Percentiles rank a stretch among this genome's conserved stretches.
phyloP scores from a whole-genome alignment of 2,797 vertebrate genomes.

The Odontamblyopus lacepedii region DNA sequence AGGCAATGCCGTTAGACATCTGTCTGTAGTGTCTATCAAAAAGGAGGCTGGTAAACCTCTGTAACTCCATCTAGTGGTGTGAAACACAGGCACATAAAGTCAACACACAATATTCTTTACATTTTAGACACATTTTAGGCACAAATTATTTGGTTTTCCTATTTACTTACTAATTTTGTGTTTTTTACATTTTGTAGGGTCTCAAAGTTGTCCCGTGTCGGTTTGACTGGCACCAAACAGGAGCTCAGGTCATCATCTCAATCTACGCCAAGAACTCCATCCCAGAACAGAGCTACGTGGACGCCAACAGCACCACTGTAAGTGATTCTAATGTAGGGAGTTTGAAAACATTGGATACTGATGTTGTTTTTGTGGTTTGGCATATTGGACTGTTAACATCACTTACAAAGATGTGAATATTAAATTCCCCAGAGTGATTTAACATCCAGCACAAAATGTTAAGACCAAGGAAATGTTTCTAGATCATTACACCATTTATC shows the following conservation, averaged over 20 bases:
- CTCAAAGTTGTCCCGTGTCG: conserved; percentile 91
- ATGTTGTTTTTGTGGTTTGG: too few species aligned
- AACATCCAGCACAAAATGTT: background rate
- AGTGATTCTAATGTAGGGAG: conserved; percentile 37
- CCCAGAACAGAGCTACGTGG: conserved; percentile 90
- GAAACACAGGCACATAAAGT: background rate
- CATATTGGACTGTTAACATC: too few species aligned
- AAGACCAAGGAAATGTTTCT: background rate
- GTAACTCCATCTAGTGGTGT: conserved; percentile 57
- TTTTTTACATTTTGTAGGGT: conserved; percentile 57
- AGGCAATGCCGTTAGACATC: conserved; percentile 47
- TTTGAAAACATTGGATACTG: background rate
- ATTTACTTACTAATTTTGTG: background rate
- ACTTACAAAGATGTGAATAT: too few species aligned
- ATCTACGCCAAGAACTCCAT: conserved; percentile 93
- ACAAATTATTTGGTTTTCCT: background rate
- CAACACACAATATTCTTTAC: background rate
- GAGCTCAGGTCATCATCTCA: conserved; percentile 92
- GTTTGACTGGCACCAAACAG: conserved; percentile 99
- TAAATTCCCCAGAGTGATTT: background rate
- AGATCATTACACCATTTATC: background rate
- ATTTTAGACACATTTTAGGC: background rate
- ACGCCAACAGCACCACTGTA: conserved; percentile 92
- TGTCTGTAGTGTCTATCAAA: background rate
- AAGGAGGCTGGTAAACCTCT: conserved; percentile 14